Conservation (phyloP, 2,888 invertebrate species). For the Acronicta leporina region DNA sequence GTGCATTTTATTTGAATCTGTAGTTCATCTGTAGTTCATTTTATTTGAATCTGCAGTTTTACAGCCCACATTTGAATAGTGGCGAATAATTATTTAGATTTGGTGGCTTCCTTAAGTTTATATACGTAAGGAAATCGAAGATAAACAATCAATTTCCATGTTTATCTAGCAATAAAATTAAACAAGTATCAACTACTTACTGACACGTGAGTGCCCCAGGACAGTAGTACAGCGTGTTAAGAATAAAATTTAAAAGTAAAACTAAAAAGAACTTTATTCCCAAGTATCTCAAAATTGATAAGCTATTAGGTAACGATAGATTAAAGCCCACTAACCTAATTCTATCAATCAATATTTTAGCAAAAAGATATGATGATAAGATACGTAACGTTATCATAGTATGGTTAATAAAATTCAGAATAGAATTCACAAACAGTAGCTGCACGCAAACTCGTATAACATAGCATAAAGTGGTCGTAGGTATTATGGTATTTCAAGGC, state of each 20-base stretch:
- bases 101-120: slow-evolving; percentile 18
- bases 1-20: slow-evolving; percentile 5
- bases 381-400: slow-evolving; percentile 32
- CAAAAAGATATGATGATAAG: slow-evolving; percentile 46
- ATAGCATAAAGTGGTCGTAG: slow-evolving; percentile 11
- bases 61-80: slow-evolving; percentile 14
- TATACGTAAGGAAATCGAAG: slow-evolving; percentile 23
- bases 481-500: slow-evolving; percentile 21
- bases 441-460: slow-evolving; percentile 10
- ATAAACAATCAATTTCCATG: slow-evolving; percentile 25
- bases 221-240: neutral
- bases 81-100: slow-evolving; percentile 29
- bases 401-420: slow-evolving; percentile 31
- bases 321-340: slow-evolving; percentile 52
- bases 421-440: slow-evolving; percentile 10
- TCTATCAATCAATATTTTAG: slow-evolving; percentile 50
- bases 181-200: slow-evolving; percentile 9
- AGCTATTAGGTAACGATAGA: slow-evolving; percentile 44
- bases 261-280: neutral
- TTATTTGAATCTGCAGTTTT: slow-evolving; percentile 18
- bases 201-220: slow-evolving; percentile 1
- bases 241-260: neutral
- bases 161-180: slow-evolving; percentile 35
- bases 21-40: too few species aligned
- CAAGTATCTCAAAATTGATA: slow-evolving; percentile 20